These are phyloP conservation scores for Drosophila prolongata DNA, from an alignment of 2,888 invertebrate genomes.

Conservation along the genomic window DNA sequence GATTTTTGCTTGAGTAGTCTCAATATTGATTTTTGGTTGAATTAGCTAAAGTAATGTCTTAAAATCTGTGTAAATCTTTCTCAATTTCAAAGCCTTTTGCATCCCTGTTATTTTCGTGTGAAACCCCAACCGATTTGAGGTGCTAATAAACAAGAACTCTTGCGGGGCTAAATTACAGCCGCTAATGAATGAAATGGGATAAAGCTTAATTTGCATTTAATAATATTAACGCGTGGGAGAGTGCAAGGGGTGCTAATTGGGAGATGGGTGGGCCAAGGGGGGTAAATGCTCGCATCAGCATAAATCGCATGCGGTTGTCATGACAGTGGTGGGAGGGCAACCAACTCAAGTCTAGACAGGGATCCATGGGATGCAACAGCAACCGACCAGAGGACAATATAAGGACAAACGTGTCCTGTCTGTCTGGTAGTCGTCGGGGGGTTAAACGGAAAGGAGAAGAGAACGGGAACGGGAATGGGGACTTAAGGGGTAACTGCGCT, in stretches of 20 bases:
- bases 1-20: no score
- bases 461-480: background rate
- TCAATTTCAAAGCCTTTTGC: background rate
- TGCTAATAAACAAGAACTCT: conserved; percentile 64
- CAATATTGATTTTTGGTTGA: background rate
- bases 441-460: background rate
- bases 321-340: conserved; percentile 59
- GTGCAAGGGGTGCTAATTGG: conserved; percentile 6
- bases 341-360: conserved; percentile 73
- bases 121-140: conserved; percentile 35
- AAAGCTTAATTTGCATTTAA: conserved; percentile 81
- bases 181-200: conserved; percentile 76
- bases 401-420: conserved; percentile 73
- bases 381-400: conserved; percentile 69
- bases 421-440: conserved; percentile 43
- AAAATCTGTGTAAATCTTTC: background rate
- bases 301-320: conserved; percentile 80
- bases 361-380: conserved; percentile 53
- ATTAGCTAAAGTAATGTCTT: background rate
- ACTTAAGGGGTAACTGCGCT: conserved; percentile 30
- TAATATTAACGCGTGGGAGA: conserved; percentile 70
- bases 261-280: background rate
- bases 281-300: conserved; percentile 46
- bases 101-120: conserved; percentile 8
- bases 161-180: conserved; percentile 36